Percentiles rank a stretch among this genome's conserved stretches.
phyloP scores from a whole-genome alignment of 2,888 invertebrate species.

The Himalopsyche kuldschensis region DNA sequence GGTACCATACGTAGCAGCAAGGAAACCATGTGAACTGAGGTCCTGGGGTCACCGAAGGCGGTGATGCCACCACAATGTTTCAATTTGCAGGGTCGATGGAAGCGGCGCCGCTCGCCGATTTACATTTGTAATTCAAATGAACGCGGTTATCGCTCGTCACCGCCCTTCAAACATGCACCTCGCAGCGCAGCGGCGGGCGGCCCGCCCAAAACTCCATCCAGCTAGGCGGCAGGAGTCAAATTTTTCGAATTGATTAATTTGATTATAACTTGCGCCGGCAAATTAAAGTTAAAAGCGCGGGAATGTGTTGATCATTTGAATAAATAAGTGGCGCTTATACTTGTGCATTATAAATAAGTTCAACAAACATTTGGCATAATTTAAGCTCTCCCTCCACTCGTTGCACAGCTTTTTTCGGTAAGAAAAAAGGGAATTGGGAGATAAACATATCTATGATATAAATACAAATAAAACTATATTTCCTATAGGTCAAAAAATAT shows the following conservation, averaged over 20 bases:
- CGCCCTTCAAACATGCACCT: slow-evolving; percentile 4
- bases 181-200: slow-evolving; percentile 2
- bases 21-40: not conserved
- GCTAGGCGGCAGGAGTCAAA: not conserved
- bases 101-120: slow-evolving; percentile 5
- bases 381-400: too few species aligned
- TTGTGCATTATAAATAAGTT: not conserved
- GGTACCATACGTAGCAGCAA: not conserved
- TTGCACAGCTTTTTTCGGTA: too few species aligned
- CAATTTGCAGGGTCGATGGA: slow-evolving; percentile 6
- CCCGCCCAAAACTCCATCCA: not conserved
- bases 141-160: slow-evolving; percentile 14
- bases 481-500: too few species aligned
- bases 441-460: too few species aligned
- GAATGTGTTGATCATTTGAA: not conserved
- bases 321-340: not conserved
- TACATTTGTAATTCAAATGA: slow-evolving; percentile 38
- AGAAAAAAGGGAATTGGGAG: too few species aligned
- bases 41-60: not conserved
- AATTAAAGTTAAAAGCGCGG: not conserved
- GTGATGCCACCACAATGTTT: slow-evolving; percentile 6
- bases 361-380: too few species aligned
- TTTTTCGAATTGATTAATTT: not conserved
- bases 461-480: too few species aligned
- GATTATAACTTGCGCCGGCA: not conserved